Evolutionary conservation across 1,140 invertebrate species (phyloP).

Genomic region (Drosophila murphyi): DNA sequence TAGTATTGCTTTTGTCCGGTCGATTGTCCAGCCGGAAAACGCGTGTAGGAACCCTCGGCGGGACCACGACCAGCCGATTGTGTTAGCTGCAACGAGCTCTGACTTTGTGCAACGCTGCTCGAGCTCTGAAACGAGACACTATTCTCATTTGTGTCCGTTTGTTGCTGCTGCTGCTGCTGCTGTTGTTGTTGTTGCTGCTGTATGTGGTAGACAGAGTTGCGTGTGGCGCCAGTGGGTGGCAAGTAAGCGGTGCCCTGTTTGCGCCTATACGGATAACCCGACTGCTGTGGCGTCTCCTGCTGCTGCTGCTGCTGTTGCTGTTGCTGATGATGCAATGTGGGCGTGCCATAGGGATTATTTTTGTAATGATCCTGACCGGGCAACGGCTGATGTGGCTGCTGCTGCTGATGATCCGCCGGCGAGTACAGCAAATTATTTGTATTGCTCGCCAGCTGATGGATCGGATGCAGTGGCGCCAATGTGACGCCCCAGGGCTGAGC

Average conservation of each 20-base stretch:
- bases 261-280: slow-evolving; percentile 69
- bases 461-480: slow-evolving; percentile 76
- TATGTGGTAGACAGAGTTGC: slow-evolving; percentile 73
- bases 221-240: slow-evolving; percentile 62
- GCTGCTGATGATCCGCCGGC: slow-evolving; percentile 79
- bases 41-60: slow-evolving; percentile 65
- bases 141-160: slow-evolving; percentile 51
- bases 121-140: slow-evolving; percentile 63
- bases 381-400: slow-evolving; percentile 35
- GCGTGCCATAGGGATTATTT: slow-evolving; percentile 67
- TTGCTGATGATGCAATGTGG: slow-evolving; percentile 52
- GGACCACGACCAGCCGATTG: slow-evolving; percentile 60
- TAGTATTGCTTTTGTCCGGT: slow-evolving; percentile 64
- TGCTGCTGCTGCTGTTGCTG: slow-evolving; percentile 31
- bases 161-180: slow-evolving; percentile 51
- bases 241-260: slow-evolving; percentile 77
- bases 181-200: slow-evolving; percentile 64
- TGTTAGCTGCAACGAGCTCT: slow-evolving; percentile 60
- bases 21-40: slow-evolving; percentile 51
- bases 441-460: slow-evolving; percentile 80
- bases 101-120: slow-evolving; percentile 54
- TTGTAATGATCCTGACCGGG: slow-evolving; percentile 58
- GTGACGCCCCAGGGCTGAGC: slow-evolving; percentile 78
- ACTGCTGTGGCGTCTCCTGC: slow-evolving; percentile 17
- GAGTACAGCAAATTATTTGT: slow-evolving; percentile 83